Evolutionary conservation across 2,797 vertebrate genomes (phyloP).

Genomic region (Sebastes flavidus): DNA sequence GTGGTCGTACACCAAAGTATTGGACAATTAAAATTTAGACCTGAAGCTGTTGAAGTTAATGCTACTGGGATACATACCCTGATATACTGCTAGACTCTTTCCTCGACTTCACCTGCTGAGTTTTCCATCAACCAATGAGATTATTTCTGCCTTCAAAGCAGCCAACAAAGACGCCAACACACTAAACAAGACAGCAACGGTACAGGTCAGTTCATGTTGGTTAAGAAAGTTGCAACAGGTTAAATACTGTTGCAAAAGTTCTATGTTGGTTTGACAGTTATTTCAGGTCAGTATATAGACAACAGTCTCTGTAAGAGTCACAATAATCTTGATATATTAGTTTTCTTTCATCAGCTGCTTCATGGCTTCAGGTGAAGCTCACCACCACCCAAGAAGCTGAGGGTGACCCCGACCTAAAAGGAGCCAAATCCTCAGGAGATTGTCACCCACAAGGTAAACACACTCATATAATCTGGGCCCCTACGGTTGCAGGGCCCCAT

Average conservation of each 20-base stretch:
- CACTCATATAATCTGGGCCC: constrained; percentile 17
- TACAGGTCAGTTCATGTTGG: neutral
- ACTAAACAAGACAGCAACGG: rapidly evolving
- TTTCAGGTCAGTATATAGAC: neutral
- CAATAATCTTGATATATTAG: neutral
- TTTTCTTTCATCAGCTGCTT: neutral
- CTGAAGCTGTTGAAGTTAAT: neutral
- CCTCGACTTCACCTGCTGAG: neutral
- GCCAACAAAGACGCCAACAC: too few relatives aligned
- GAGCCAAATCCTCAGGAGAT: neutral
- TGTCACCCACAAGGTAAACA: constrained; percentile 35
- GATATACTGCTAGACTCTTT: neutral
- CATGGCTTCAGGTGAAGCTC: constrained; percentile 22
- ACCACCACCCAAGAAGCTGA: neutral
- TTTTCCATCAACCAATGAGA: neutral
- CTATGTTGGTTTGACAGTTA: neutral
- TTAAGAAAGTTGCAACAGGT: neutral
- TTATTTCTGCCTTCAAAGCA: neutral
- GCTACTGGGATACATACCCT: neutral
- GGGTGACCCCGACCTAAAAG: neutral
- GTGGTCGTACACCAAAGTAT: too few relatives aligned
- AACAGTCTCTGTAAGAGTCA: neutral
- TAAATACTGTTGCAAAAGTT: too few relatives aligned
- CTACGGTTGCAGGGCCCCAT: constrained; percentile 25
- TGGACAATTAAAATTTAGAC: rapidly evolving